Base-by-base conservation (phyloP, 1,140 invertebrate genomes). In the Berghia stephanieae region DNA sequence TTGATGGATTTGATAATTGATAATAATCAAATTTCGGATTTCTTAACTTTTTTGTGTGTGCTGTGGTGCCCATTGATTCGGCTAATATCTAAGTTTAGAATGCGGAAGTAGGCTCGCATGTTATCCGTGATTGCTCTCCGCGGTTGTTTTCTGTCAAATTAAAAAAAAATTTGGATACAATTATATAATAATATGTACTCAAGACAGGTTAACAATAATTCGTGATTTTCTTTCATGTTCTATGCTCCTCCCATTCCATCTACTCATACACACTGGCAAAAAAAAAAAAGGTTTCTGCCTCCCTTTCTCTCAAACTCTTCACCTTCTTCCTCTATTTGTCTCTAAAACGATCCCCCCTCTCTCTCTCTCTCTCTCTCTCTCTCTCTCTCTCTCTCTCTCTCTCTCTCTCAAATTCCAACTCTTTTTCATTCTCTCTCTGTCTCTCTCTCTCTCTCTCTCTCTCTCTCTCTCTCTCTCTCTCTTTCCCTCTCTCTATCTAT, bases 401-500 rank as follows among this genome's bases (percentile, higher is more conserved):
- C n/a, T 71, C 38, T 71, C 40, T 13, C 46, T 27, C 27, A 24
- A n/a, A 13, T 49, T 24, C 40, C 42, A 24, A 13, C 21, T 43
- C 69, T 49, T 43, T 21, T 42, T 43, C 42, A 44, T 42, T 43
- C 46, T 49, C 24, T 42, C 42, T 34, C n/a, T 49, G 13, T 46
- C 42, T 43, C 36, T 71, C 69, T 49, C n/a, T 43, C 46, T 49
- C 69, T 46, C n/a, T 21, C 21, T 42, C 24, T 49, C n/a, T 43
- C 42, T 49, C 24, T 49, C 36, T 34, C 42, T 46, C 43, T 46
- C 42, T 43, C 24, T 42, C 40, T 42, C 43, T 46, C 42, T 34
- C 46, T 42, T 21, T 73, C 66, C 27, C 63, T 77, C 46, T 76
- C 38, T 43, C 24, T 27, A 34, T 40, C 92, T 91, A 6, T 49